These are phyloP conservation scores for Phymanthus crucifer DNA, from an alignment of 92 coral and sea anemone genomes.

Conservation along the genomic window DNA sequence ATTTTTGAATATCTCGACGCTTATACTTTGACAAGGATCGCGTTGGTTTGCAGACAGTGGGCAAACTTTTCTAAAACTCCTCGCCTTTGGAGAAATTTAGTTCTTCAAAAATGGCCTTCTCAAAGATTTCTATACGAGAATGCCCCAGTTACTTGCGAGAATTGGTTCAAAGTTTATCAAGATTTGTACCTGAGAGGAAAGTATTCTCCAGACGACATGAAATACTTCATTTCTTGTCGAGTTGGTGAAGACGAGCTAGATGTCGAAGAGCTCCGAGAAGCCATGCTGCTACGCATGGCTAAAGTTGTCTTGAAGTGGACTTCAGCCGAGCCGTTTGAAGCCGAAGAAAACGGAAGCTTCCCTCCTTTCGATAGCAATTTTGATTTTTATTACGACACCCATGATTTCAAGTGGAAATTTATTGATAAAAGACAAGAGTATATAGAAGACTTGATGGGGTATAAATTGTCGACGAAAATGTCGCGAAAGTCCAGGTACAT, in stretches of 20 bases:
- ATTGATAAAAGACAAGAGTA: constrained; percentile 89
- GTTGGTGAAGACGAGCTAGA: constrained; percentile 76
- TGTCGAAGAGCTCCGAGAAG: constrained; percentile 75
- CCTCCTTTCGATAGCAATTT: constrained; percentile 78
- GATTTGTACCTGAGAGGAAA: constrained; percentile 76
- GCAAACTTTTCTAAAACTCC: constrained; percentile 67
- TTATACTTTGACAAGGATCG: constrained; percentile 50
- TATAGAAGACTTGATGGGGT: constrained; percentile 81
- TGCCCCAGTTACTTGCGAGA: constrained; percentile 64
- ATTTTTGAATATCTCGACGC: constrained; percentile 87
- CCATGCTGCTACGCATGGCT: constrained; percentile 85
- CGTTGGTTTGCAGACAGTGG: constrained; percentile 87
- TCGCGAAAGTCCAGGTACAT: constrained; percentile 74
- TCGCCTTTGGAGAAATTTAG: constrained; percentile 78
- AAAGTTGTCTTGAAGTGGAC: constrained; percentile 77
- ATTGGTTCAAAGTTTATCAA: constrained; percentile 85
- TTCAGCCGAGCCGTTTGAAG: constrained; percentile 67
- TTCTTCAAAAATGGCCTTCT: constrained; percentile 86
- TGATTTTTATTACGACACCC: constrained; percentile 90
- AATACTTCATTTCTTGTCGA: constrained; percentile 83
- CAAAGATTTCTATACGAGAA: constrained; percentile 76
- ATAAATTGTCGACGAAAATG: constrained; percentile 55
- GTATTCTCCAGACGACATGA: constrained; percentile 93
- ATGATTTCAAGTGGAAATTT: constrained; percentile 88
- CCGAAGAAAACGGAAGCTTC: constrained; percentile 71